These are phyloP conservation scores for Ophthalmolycus amberensis DNA, from an alignment of 2,113 vertebrate genomes.

Conservation along the genomic window DNA sequence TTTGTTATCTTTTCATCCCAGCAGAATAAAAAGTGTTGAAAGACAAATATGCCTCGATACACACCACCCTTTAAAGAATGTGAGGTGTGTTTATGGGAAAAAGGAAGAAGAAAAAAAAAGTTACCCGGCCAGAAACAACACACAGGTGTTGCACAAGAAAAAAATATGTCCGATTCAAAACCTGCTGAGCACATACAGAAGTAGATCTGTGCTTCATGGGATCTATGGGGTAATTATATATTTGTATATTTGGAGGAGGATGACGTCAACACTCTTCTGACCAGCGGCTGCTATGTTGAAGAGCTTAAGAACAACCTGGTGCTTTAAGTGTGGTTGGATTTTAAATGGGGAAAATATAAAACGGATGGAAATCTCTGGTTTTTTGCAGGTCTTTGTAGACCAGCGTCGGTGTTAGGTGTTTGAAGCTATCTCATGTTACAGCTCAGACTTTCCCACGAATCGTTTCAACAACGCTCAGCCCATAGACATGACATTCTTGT, in stretches of 20 bases:
- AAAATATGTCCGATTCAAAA: conserved; percentile 32
- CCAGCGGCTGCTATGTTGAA: conserved; percentile 58
- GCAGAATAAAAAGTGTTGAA: conserved; percentile 55
- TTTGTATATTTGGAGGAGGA: conserved; percentile 34
- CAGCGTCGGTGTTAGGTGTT: conserved; percentile 51
- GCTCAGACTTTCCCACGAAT: conserved; percentile 62
- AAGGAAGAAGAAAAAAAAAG: conserved; percentile 33
- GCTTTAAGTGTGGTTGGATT: conserved; percentile 57
- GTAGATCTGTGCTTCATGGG: neutral
- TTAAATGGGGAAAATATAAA: conserved; percentile 70
- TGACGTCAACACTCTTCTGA: conserved; percentile 50
- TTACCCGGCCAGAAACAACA: conserved; percentile 54
- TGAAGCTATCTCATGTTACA: conserved; percentile 57
- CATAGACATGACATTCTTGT: conserved; percentile 34
- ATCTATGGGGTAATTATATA: conserved; percentile 52
- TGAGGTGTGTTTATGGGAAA: conserved; percentile 64
- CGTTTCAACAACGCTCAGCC: conserved; percentile 46
- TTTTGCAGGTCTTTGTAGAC: conserved; percentile 61
- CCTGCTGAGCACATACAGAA: conserved; percentile 18
- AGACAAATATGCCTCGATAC: conserved; percentile 51
- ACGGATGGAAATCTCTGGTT: conserved; percentile 53
- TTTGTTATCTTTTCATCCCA: conserved; percentile 57
- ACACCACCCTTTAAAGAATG: conserved; percentile 47
- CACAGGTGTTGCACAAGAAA: conserved; percentile 57
- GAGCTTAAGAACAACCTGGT: conserved; percentile 42